These are phyloP conservation scores for Helleia helle DNA, from an alignment of 2,888 invertebrate species.

Conservation along the genomic window DNA sequence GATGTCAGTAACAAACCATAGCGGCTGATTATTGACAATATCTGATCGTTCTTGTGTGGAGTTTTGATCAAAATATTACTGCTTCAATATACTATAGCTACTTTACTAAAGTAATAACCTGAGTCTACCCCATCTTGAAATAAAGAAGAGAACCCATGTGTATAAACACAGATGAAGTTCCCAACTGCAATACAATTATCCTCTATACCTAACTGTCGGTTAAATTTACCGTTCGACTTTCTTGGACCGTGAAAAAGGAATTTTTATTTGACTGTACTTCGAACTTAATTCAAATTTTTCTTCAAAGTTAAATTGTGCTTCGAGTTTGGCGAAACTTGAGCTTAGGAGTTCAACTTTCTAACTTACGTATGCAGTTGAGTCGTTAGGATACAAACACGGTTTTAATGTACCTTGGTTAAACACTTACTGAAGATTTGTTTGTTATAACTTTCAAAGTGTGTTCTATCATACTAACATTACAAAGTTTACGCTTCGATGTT, in stretches of 20 bases:
- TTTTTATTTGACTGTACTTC: slow-evolving; percentile 6
- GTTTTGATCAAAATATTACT: too few relatives aligned
- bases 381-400: background rate
- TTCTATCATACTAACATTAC: too few relatives aligned
- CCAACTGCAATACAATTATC: background rate
- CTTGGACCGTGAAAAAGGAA: slow-evolving; percentile 1
- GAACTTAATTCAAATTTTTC: slow-evolving; percentile 11
- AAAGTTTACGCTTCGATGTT: too few relatives aligned
- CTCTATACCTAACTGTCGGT: background rate
- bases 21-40: too few relatives aligned
- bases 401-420: background rate
- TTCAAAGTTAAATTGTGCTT: slow-evolving; percentile 9
- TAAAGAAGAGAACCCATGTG: too few relatives aligned
- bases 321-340: background rate
- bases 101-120: too few relatives aligned
- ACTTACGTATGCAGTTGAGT: background rate
- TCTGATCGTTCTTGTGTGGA: too few relatives aligned
- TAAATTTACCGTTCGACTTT: background rate
- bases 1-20: too few relatives aligned
- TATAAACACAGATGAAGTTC: too few relatives aligned
- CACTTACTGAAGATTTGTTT: background rate
- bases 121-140: too few relatives aligned
- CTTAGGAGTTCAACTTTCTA: too few relatives aligned
- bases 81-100: too few relatives aligned
- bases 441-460: background rate